phyloP scores from a whole-genome alignment of 37 sponge, comb jelly and placozoan species.

The Bolinopsis microptera region DNA sequence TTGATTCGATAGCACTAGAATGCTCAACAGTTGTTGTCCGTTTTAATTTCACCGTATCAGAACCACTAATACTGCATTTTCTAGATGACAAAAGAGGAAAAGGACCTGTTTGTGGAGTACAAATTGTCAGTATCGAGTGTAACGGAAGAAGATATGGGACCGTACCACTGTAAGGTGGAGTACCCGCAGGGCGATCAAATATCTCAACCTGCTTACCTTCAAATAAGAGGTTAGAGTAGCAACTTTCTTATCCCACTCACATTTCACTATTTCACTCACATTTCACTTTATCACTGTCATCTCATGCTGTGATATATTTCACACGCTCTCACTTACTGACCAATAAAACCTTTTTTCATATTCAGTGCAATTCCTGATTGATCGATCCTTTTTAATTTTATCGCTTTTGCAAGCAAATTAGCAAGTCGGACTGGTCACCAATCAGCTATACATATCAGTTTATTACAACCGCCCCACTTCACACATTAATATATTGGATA shows the following conservation, averaged over 20 bases:
- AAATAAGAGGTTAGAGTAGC: neutral
- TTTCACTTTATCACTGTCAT: neutral
- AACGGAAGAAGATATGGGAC: constrained; percentile 52
- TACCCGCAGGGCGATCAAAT: constrained; percentile 46
- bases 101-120: constrained; percentile 26
- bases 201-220: constrained; percentile 17
- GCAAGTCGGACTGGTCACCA: neutral
- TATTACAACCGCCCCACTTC: neutral
- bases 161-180: constrained; percentile 16
- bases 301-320: neutral
- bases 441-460: neutral
- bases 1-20: too few species aligned
- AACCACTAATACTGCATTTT: too few species aligned
- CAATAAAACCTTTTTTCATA: neutral
- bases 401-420: neutral
- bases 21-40: too few species aligned
- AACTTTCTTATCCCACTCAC: too few species aligned
- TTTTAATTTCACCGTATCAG: too few species aligned
- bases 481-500: too few species aligned
- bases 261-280: too few species aligned
- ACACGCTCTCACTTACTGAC: neutral
- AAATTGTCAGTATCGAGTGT: neutral
- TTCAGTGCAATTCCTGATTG: neutral
- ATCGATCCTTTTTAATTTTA: neutral
- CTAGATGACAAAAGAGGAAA: neutral